These are phyloP conservation scores for Tolypeutes matacus DNA, from an alignment of 2,797 vertebrate genomes.

Conservation along the genomic window DNA sequence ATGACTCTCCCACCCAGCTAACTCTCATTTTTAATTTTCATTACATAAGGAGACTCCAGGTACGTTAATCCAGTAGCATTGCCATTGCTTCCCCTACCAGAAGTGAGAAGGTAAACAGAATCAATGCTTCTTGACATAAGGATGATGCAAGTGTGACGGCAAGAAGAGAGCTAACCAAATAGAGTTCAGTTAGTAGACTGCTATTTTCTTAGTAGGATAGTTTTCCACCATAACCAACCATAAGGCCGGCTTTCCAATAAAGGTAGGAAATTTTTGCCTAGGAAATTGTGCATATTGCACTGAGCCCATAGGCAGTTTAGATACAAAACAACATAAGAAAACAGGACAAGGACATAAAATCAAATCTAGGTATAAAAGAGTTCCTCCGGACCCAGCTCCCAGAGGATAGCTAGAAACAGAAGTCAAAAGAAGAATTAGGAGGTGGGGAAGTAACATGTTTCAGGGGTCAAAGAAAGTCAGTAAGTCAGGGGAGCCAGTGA, in stretches of 20 bases:
- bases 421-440: not conserved
- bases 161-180: slow-evolving; percentile 35
- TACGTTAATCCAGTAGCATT: not conserved
- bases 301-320: slow-evolving; percentile 49
- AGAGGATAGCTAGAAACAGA: not conserved
- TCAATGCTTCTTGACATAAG: not conserved
- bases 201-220: not conserved
- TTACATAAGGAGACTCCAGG: not conserved
- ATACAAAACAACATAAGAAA: slow-evolving; percentile 67
- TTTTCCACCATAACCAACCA: not conserved
- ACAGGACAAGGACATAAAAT: slow-evolving; percentile 24
- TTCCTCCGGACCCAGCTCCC: not conserved
- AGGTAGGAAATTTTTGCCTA: slow-evolving; percentile 11
- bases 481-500: not conserved
- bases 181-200: not conserved
- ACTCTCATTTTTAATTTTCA: not conserved
- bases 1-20: not conserved
- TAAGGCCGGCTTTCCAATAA: slow-evolving; percentile 7
- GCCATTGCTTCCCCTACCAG: not conserved
- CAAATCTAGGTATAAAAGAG: not conserved
- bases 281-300: not conserved
- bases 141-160: not conserved
- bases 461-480: not conserved
- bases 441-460: not conserved
- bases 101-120: not conserved